Base-by-base conservation (phyloP, 2,888 invertebrate species). In the Ptychoptera contaminata region DNA sequence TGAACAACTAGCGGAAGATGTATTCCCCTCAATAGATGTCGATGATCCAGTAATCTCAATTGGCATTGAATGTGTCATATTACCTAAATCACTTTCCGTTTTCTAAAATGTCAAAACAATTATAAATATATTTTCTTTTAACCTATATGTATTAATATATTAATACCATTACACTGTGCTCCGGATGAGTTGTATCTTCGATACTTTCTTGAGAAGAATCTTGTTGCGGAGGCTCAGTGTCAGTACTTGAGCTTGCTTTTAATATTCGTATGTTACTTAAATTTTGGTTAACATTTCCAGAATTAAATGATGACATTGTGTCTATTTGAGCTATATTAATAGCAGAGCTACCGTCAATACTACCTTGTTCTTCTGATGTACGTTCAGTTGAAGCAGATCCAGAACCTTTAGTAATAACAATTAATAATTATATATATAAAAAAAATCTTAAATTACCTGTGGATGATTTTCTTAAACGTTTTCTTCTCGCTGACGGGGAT, bases 391-490 rank as follows among this genome's bases (percentile, higher is more conserved):
- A 71, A 37, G 71, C 72, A 53, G 69, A 67, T 8, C 65, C 65
- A 8, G 67, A 41, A 41, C 42, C 40, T 40, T 40, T 40, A 31
- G 14, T 15, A 15, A 30, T 8, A 10, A 32, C 8, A 38, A 15
- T n/a, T n/a, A n/a, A 40, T 31, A 40, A 39, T 2, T 11, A 4
- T 14, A 12, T n/a, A 15, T 12, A 40, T 30, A 40, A 9, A 11
- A 8, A 9, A 61, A 34, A 40, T n/a, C 51, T 48, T 53, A 49
- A 52, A 52, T 51, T 52, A 49, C 78, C 78, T 45, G 76, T 77
- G 8, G 79, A 79, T 15, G 75, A 71, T 62, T 79, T 79, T 52
- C 79, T 63, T 56, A 79, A 63, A 48, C 79, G 57, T 67, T 63
- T 49, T 70, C 71, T 56, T 66, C 72, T 40, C 10, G 83, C 77